phyloP scores from a whole-genome alignment of 2,888 invertebrate species.

The Patella pellucida region DNA sequence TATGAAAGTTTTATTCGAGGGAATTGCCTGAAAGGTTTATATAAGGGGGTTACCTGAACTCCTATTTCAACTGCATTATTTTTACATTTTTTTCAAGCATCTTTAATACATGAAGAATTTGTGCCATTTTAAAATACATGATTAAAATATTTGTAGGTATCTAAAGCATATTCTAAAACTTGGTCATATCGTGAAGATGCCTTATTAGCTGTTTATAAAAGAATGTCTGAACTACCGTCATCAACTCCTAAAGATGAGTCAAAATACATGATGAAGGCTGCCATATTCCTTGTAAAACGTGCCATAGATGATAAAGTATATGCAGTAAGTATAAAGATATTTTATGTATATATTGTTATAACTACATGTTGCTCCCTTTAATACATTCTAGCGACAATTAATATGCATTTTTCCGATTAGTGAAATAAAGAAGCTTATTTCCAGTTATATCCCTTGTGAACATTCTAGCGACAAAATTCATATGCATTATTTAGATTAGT shows the following conservation, averaged over 20 bases:
- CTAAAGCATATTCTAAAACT: slow-evolving; percentile 70
- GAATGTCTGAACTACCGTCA: slow-evolving; percentile 56
- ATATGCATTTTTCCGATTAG: too few species aligned
- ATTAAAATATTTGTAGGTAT: slow-evolving; percentile 50
- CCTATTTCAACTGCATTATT: too few species aligned
- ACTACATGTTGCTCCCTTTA: neutral
- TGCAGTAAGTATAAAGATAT: slow-evolving; percentile 56
- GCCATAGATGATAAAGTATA: slow-evolving; percentile 69
- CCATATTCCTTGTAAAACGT: slow-evolving; percentile 64
- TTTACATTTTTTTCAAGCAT: neutral
- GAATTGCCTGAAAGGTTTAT: too few species aligned
- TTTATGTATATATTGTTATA: neutral
- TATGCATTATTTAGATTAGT: neutral
- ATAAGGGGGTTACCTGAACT: too few species aligned
- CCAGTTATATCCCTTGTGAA: neutral
- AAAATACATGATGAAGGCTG: slow-evolving; percentile 61
- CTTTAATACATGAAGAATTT: neutral
- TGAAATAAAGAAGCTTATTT: too few species aligned
- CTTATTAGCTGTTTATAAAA: slow-evolving; percentile 63
- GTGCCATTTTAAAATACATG: neutral
- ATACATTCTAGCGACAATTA: too few species aligned
- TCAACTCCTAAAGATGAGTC: slow-evolving; percentile 64
- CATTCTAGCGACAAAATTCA: neutral
- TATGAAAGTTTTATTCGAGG: too few species aligned
- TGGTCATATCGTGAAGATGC: slow-evolving; percentile 70